Evolutionary conservation across 2,113 vertebrate species (phyloP).

Genomic region (Phasianus colchicus): DNA sequence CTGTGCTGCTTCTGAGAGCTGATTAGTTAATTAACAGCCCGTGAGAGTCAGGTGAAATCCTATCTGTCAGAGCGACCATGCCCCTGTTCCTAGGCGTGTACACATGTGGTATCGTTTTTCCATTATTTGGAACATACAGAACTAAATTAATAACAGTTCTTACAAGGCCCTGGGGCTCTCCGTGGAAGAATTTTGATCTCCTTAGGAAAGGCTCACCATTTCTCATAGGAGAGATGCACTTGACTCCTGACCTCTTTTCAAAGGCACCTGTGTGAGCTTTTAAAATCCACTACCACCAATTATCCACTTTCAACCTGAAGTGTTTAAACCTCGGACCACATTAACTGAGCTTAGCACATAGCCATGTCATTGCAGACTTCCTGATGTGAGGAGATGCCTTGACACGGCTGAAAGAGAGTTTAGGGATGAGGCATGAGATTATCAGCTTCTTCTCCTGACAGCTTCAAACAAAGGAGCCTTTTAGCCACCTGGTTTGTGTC

Average conservation of each 20-base stretch:
- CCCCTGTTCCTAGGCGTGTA: conserved; percentile 70
- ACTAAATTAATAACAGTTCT: conserved; percentile 88
- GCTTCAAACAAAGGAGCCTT: conserved; percentile 93
- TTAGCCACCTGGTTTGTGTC: conserved; percentile 91
- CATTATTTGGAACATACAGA: conserved; percentile 85
- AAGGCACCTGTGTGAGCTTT: conserved; percentile 91
- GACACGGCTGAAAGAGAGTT: conserved; percentile 85
- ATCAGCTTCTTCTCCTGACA: conserved; percentile 89
- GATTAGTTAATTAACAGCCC: conserved; percentile 66
- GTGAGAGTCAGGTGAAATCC: conserved; percentile 78
- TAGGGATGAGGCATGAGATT: conserved; percentile 87
- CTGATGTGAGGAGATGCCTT: conserved; percentile 86
- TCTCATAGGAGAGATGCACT: conserved; percentile 89
- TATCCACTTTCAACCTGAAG: conserved; percentile 93
- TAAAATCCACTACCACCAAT: conserved; percentile 91
- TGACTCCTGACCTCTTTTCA: conserved; percentile 96
- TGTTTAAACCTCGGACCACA: conserved; percentile 85
- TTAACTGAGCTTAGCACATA: conserved; percentile 86
- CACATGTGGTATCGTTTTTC: conserved; percentile 84
- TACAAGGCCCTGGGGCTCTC: conserved; percentile 83
- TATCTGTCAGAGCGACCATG: conserved; percentile 58
- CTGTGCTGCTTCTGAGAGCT: conserved; percentile 42
- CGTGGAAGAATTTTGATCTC: conserved; percentile 84
- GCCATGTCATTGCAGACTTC: conserved; percentile 86
- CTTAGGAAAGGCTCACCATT: conserved; percentile 81